Conservation (phyloP, 92 coral and sea anemone genomes). For the Epizoanthus stellaris region DNA sequence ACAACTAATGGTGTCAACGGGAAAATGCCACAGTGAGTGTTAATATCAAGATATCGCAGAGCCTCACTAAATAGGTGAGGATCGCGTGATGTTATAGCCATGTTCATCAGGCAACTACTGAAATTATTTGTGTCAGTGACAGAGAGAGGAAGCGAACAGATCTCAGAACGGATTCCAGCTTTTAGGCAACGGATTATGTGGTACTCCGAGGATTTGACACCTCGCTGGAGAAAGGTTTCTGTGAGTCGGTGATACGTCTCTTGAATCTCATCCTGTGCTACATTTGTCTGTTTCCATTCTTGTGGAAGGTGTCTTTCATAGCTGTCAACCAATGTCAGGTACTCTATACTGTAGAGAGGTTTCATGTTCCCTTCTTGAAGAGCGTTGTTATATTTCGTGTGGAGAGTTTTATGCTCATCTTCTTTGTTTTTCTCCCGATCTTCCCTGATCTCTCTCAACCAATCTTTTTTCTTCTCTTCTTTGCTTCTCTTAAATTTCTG, state of each 20-base stretch:
- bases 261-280: not conserved
- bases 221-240: not conserved
- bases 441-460: not conserved
- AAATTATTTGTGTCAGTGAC: not conserved
- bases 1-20: not conserved
- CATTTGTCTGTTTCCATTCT: not conserved
- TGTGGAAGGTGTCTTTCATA: not conserved
- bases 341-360: not conserved
- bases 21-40: not conserved
- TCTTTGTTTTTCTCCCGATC: not conserved
- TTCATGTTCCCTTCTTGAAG: not conserved
- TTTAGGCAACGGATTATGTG: not conserved
- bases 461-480: not conserved
- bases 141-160: not conserved
- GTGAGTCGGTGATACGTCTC: not conserved
- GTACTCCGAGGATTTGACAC: not conserved
- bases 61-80: not conserved
- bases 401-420: not conserved
- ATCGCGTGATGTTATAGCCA: not conserved
- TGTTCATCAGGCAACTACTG: slow-evolving; percentile 4
- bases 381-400: not conserved
- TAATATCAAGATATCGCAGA: not conserved
- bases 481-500: not conserved
- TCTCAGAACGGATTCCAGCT: not conserved
- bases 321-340: not conserved